Base-by-base conservation (phyloP, 2,888 invertebrate genomes). In the Mayetiola destructor region DNA sequence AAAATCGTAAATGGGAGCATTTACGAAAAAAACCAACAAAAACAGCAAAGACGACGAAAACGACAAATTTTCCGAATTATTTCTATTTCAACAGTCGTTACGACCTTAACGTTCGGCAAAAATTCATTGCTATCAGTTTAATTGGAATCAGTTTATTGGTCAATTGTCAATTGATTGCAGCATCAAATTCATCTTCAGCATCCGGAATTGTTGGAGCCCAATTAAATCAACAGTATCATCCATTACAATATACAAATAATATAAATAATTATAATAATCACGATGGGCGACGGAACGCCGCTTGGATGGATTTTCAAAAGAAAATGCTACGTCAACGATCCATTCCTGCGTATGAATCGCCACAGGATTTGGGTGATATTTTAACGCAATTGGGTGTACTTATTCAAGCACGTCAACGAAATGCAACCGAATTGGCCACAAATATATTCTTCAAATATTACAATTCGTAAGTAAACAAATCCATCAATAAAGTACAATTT, bases 381-480 rank as follows among this genome's bases (percentile, higher is more conserved):
- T 48, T 48, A 5, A n/a, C 48, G 27, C 48, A 48, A n/a, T 16
- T 48, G 2, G 48, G 48, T 3, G 2, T 48, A 2, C 27, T 48
- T 27, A 48, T 48, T 48, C 48, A 48, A 48, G 23, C 48, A 4
- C 27, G 48, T n/a, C 48, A 48, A 48, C 48, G 27, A 1, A 48
- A 48, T 48, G 48, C 48, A 23, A n/a, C 48, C 27, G 48, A 48
- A 48, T n/a, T 48, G 16, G 48, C 48, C 48, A 27, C n/a, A 48
- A 48, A 48, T 27, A 48, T 48, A 6, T 48, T 48, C 27, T 48
- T 48, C 48, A 48, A 48, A 48, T 48, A 48, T 10, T 48, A 48
- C 16, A 48, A 48, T 48, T 27, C 48, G 48, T 48, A 48, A 48
- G 48, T 48, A 27, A n/a, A n/a, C n/a, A n/a, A n/a, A n/a, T n/a